Percentiles rank a stretch among this genome's conserved stretches.
These are phyloP conservation scores for Limonius californicus DNA, from an alignment of 1,140 invertebrate genomes.

Conservation along the genomic window DNA sequence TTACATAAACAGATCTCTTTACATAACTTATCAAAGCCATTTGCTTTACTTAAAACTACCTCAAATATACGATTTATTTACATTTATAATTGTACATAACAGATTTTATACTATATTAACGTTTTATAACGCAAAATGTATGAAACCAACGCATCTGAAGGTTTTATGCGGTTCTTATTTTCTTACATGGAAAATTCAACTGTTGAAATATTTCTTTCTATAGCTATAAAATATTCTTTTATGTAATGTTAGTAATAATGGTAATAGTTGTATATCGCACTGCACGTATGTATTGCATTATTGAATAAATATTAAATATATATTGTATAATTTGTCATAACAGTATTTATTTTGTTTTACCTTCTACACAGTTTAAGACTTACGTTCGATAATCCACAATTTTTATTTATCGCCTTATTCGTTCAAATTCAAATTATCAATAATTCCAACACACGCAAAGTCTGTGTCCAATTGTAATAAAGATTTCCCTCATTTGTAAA, in stretches of 20 bases:
- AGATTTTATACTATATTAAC: slow-evolving; percentile 36
- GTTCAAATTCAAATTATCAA: too few species aligned
- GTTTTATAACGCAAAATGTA: slow-evolving; percentile 28
- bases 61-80: slow-evolving; percentile 29
- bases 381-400: too few species aligned
- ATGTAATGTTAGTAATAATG: slow-evolving; percentile 38
- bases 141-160: not conserved
- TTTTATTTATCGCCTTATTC: too few species aligned
- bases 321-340: slow-evolving; percentile 23
- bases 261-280: slow-evolving; percentile 41
- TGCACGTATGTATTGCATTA: slow-evolving; percentile 41
- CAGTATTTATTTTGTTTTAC: too few species aligned
- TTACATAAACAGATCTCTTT: slow-evolving; percentile 21
- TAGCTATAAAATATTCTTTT: slow-evolving; percentile 36
- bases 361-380: too few species aligned
- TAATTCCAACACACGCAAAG: too few species aligned
- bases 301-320: slow-evolving; percentile 39
- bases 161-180: slow-evolving; percentile 24
- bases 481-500: too few species aligned
- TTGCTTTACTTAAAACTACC: slow-evolving; percentile 25
- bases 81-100: slow-evolving; percentile 32
- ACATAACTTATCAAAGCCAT: slow-evolving; percentile 3
- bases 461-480: too few species aligned
- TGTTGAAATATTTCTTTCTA: slow-evolving; percentile 29
- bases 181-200: slow-evolving; percentile 28